Conservation (phyloP, 2,113 vertebrate species). For the Ptychochromis oligacanthus region DNA sequence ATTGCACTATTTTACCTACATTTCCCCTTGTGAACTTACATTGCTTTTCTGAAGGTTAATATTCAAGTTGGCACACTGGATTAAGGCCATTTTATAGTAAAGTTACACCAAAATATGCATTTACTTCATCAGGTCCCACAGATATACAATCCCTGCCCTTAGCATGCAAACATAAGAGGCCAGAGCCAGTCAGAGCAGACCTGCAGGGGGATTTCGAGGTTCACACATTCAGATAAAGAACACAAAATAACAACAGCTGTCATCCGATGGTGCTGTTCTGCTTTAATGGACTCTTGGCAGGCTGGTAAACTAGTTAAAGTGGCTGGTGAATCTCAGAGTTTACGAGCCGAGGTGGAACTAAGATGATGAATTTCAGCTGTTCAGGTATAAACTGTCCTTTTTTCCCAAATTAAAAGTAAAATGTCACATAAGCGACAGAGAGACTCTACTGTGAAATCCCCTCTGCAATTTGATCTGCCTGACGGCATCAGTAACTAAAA, state of each 20-base stretch:
- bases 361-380: background rate
- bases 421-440: background rate
- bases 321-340: constrained; percentile 19
- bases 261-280: background rate
- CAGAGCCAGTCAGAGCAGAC: constrained; percentile 15
- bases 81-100: constrained; percentile 16
- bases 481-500: background rate
- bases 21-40: background rate
- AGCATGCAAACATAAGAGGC: constrained; percentile 53
- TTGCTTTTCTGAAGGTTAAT: background rate
- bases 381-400: background rate
- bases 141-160: constrained; percentile 32
- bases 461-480: background rate
- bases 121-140: constrained; percentile 11
- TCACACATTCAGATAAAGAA: constrained; percentile 2
- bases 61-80: constrained; percentile 21
- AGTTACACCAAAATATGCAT: constrained; percentile 22
- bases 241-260: background rate
- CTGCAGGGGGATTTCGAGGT: background rate
- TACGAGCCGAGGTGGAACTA: background rate
- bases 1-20: constrained; percentile 30
- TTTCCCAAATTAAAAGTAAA: background rate
- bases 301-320: constrained; percentile 9
- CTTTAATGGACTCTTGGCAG: background rate
- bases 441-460: background rate